Conservation (phyloP, 2,113 vertebrate species). For the Tragelaphus scriptus region DNA sequence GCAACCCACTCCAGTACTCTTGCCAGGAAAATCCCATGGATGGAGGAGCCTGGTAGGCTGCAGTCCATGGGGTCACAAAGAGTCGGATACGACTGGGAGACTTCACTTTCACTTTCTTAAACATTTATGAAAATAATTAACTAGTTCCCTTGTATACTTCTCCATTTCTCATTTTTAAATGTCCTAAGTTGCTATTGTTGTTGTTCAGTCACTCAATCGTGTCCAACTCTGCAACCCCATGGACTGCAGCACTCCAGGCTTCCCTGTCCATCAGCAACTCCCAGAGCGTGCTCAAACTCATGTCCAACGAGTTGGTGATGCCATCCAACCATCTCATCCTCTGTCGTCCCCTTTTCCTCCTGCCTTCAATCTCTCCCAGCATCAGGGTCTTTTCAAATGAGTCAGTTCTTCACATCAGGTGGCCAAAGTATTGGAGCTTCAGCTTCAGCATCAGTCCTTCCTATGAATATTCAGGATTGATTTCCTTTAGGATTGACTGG, state of each 20-base stretch:
- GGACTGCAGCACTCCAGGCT: not conserved
- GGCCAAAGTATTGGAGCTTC: not conserved
- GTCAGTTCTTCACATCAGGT: not conserved
- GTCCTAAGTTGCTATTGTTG: not conserved
- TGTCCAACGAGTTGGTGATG: not conserved
- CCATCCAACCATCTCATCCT: not conserved
- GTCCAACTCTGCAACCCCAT: not conserved
- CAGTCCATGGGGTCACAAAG: not conserved
- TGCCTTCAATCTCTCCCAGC: not conserved
- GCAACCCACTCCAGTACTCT: not conserved
- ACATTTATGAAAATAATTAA: not conserved
- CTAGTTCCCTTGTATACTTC: not conserved
- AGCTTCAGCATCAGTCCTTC: not conserved
- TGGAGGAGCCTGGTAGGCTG: not conserved
- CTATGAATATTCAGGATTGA: not conserved
- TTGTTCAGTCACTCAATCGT: not conserved
- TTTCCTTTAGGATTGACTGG: not conserved
- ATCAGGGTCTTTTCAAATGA: not conserved
- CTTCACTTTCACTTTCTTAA: not conserved
- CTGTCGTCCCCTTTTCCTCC: not conserved
- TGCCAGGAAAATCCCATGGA: not conserved
- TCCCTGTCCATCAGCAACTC: not conserved
- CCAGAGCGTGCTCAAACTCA: not conserved
- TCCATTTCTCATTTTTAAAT: not conserved
- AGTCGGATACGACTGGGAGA: rapidly evolving